Percentiles rank a stretch among this genome's conserved stretches.
phyloP scores from a whole-genome alignment of 2,113 vertebrate genomes.

The Cottus gobio region DNA sequence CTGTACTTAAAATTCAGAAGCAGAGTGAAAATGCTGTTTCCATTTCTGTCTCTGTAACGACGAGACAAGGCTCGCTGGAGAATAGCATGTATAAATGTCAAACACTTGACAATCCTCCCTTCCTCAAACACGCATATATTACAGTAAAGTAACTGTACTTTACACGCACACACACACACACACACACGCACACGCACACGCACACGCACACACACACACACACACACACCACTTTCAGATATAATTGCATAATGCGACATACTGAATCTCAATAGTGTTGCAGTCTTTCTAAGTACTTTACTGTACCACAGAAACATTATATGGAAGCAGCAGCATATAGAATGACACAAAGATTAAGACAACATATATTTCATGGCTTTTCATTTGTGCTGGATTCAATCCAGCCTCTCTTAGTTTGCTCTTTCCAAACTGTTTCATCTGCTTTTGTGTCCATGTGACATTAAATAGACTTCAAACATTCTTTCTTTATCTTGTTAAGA shows the following conservation, averaged over 20 bases:
- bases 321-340: conserved; percentile 52
- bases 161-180: not conserved
- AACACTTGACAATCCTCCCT: conserved; percentile 42
- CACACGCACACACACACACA: conserved; percentile 2
- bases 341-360: conserved; percentile 55
- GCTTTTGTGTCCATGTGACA: conserved; percentile 19
- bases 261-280: conserved; percentile 47
- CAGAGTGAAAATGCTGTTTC: conserved; percentile 32
- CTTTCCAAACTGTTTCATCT: not conserved
- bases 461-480: conserved; percentile 7
- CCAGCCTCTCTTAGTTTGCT: conserved; percentile 42
- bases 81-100: conserved; percentile 42
- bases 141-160: conserved; percentile 29
- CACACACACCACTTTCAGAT: conserved; percentile 14
- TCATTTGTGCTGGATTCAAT: conserved; percentile 43
- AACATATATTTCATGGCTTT: conserved; percentile 75
- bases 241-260: conserved; percentile 31
- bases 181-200: not conserved
- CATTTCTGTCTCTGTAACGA: conserved; percentile 41
- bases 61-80: conserved; percentile 29
- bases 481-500: conserved; percentile 4
- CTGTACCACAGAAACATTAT: conserved; percentile 65
- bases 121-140: conserved; percentile 46
- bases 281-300: conserved; percentile 57
- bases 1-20: conserved; percentile 31